Evolutionary conservation across 2,888 invertebrate genomes (phyloP).

Genomic region (Camponotus fellah): DNA sequence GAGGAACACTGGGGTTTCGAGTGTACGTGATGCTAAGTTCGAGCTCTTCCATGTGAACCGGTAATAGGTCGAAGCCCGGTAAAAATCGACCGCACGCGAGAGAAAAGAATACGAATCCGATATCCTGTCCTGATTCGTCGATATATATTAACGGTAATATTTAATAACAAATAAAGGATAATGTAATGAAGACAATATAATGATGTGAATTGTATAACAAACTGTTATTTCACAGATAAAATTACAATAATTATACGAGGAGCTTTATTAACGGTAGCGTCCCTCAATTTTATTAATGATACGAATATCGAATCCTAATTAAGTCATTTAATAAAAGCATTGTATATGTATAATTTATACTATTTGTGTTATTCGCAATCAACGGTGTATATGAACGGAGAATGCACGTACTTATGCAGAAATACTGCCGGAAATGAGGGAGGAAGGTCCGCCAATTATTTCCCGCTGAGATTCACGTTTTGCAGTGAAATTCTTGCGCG

Average conservation of each 20-base stretch:
- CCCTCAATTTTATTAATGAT: constrained; percentile 33
- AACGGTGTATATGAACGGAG: constrained; percentile 17
- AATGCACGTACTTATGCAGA: constrained; percentile 12
- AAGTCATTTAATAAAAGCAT: constrained; percentile 21
- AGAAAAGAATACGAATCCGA: background rate
- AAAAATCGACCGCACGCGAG: background rate
- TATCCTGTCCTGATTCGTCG: background rate
- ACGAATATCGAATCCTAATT: constrained; percentile 23
- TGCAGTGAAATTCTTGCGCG: constrained; percentile 58
- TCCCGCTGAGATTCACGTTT: constrained; percentile 46
- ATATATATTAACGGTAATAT: constrained; percentile 16
- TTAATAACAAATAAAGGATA: constrained; percentile 30
- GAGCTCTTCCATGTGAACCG: background rate
- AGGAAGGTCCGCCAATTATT: constrained; percentile 66
- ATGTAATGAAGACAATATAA: constrained; percentile 35
- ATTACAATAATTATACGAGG: constrained; percentile 29
- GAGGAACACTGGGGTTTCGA: background rate
- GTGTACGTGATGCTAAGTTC: background rate
- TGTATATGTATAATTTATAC: background rate
- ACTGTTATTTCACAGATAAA: constrained; percentile 21
- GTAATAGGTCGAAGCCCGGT: constrained; percentile 8
- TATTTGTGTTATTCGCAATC: constrained; percentile 4
- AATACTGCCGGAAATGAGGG: constrained; percentile 21
- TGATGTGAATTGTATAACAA: constrained; percentile 27
- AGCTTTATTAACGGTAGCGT: constrained; percentile 11